phyloP scores from a whole-genome alignment of 2,797 vertebrate genomes.

The Carapus acus region DNA sequence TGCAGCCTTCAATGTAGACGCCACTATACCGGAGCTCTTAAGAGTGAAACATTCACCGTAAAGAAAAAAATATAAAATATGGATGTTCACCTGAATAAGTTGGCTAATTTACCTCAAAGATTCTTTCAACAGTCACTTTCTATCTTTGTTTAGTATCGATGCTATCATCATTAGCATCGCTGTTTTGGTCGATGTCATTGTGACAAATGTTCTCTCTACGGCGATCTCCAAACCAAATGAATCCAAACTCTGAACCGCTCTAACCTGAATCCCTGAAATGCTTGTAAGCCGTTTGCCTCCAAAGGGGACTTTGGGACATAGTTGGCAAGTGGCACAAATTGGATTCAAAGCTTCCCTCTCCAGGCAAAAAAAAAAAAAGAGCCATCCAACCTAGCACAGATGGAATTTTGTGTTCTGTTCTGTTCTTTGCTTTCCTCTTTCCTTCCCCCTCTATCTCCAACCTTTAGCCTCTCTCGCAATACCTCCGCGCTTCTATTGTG shows the following conservation, averaged over 20 bases:
- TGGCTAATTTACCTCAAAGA: too few species aligned
- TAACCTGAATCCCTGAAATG: conserved; percentile 55
- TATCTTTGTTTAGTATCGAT: too few species aligned
- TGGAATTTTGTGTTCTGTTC: conserved; percentile 72
- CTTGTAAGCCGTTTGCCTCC: conserved; percentile 57
- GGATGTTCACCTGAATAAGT: too few species aligned
- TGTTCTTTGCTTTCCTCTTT: conserved; percentile 53
- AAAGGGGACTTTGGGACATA: conserved; percentile 69
- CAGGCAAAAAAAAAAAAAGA: conserved; percentile 71
- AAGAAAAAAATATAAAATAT: too few species aligned
- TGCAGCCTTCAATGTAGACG: conserved; percentile 10
- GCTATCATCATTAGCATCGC: too few species aligned
- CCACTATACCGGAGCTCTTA: conserved; percentile 4
- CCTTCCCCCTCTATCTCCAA: conserved; percentile 40
- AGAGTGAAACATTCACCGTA: too few species aligned
- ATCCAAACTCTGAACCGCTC: conserved; percentile 38
- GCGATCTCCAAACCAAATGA: neutral
- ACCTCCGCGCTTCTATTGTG: conserved; percentile 48
- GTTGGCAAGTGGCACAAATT: conserved; percentile 73
- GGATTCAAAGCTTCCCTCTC: conserved; percentile 73
- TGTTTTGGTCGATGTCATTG: too few species aligned
- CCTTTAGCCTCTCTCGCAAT: conserved; percentile 33
- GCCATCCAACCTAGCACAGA: conserved; percentile 72
- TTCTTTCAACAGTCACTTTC: too few species aligned
- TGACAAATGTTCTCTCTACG: too few species aligned